A percentile compares a stretch with the other conserved stretches of the same genome.
Evolutionary conservation across 2,888 invertebrate genomes (phyloP).

Genomic region (Diarsia brunnea): DNA sequence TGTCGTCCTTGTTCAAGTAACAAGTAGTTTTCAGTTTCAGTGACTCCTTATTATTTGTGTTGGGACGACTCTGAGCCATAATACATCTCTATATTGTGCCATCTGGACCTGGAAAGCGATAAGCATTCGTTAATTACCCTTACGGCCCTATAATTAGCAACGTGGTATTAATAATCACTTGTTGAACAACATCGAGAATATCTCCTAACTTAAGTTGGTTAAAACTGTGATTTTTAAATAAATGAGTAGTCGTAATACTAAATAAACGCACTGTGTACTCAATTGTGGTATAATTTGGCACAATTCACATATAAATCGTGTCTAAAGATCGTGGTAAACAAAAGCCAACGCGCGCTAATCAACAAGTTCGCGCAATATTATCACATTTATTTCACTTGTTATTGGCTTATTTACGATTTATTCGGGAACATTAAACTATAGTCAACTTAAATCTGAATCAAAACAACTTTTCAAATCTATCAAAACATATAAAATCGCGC

Average conservation of each 20-base stretch:
- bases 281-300: slow-evolving; percentile 68
- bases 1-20: slow-evolving; percentile 65
- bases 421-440: slow-evolving; percentile 65
- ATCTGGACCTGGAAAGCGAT: slow-evolving; percentile 82
- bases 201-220: slow-evolving; percentile 52
- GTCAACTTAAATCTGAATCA: slow-evolving; percentile 65
- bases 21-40: slow-evolving; percentile 64
- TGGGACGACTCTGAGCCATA: slow-evolving; percentile 75
- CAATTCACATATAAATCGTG: slow-evolving; percentile 78
- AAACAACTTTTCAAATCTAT: slow-evolving; percentile 78
- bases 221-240: slow-evolving; percentile 53
- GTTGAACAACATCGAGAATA: slow-evolving; percentile 64
- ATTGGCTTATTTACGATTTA: slow-evolving; percentile 57
- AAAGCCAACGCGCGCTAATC: slow-evolving; percentile 79
- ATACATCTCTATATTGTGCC: slow-evolving; percentile 74
- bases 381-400: slow-evolving; percentile 73
- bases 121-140: slow-evolving; percentile 69
- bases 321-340: slow-evolving; percentile 83
- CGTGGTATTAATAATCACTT: slow-evolving; percentile 73
- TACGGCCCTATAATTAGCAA: slow-evolving; percentile 69
- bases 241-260: slow-evolving; percentile 57
- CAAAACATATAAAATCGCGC: slow-evolving; percentile 84
- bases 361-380: slow-evolving; percentile 85
- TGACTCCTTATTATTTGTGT: slow-evolving; percentile 72
- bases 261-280: slow-evolving; percentile 57